Percentiles rank a stretch among this genome's conserved stretches.
Conservation (phyloP, 2,113 vertebrate species). For the Zingel zingel region DNA sequence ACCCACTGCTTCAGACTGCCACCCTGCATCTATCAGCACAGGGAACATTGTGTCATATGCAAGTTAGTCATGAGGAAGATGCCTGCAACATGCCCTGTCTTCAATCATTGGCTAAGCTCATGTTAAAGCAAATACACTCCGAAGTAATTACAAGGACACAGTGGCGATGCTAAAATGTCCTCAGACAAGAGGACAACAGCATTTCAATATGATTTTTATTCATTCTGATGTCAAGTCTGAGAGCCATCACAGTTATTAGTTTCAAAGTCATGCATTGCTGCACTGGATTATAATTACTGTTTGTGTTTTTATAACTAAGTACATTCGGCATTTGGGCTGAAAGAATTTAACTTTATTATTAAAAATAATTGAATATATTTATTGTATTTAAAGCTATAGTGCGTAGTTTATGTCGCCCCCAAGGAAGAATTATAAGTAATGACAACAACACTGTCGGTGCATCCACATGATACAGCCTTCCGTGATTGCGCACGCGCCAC, state of each 20-base stretch:
- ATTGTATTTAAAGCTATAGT: background rate
- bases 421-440: no score
- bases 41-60: constrained; percentile 77
- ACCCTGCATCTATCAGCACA: constrained; percentile 80
- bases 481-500: no score
- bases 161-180: constrained; percentile 70
- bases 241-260: constrained; percentile 54
- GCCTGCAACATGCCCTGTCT: constrained; percentile 80
- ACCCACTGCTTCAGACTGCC: constrained; percentile 79
- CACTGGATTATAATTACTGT: constrained; percentile 24
- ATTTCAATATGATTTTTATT: constrained; percentile 59
- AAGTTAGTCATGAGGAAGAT: constrained; percentile 82
- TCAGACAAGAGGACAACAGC: constrained; percentile 74
- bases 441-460: no score
- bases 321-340: constrained; percentile 9
- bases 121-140: constrained; percentile 80
- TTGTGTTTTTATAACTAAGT: constrained; percentile 17
- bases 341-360: constrained; percentile 6
- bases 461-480: no score
- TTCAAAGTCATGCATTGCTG: constrained; percentile 45
- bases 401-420: no score
- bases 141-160: constrained; percentile 82
- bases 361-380: background rate
- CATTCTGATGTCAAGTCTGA: constrained; percentile 69
- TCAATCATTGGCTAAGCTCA: constrained; percentile 79